Evolutionary conservation across 2,888 invertebrate species (phyloP), one percentile per base, ranked within the genome.

Genomic region (Leptarthrus brevirostris): DNA sequence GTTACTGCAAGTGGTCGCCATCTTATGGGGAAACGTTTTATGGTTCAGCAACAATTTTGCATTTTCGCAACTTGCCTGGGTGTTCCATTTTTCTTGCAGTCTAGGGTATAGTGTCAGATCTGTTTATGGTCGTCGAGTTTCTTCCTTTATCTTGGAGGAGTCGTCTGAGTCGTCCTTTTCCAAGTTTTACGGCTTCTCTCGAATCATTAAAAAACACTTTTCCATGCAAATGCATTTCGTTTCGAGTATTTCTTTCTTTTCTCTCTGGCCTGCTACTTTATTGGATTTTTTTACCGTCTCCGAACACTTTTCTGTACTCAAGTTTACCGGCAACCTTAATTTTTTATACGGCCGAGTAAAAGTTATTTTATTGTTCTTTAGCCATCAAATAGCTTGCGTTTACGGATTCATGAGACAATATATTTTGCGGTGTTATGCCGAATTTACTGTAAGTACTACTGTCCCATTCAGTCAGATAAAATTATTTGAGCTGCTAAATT

Each of bases 191-290:
- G 69, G 69, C 61, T 54, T 18, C 72, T 75, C 69, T 58, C 40
- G 74, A 72, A 72, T 75, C 74, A 75, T 75, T 75, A 75, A 75
- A 75, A 75, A 75, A 75, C 74, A 73, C 72, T 75, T 75, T 75
- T 75, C 72, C 70, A 75, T 75, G 75, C 75, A 75, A 75, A 75
- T 75, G 75, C 75, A 75, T 75, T 75, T 75, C 36, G 52, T 52
- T 70, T 30, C 30, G 20, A 53, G 34, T 49, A 52, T 70, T 70
- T 70, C 36, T 34, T 34, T 70, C 53, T 34, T 52, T 70, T 12
- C 18, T 8, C 49, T 24, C 1, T 66, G n/a, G 24, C 22, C 40
- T 61, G 36, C 16, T 49, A 49, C 66, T 47, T 66, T 66, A 66
- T 66, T 66, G 47, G 47, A 44, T 20, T 66, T 66, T n/a, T 66